Evolutionary conservation across 2,797 vertebrate species (phyloP).

Genomic region (Coccyzus lansbergi): DNA sequence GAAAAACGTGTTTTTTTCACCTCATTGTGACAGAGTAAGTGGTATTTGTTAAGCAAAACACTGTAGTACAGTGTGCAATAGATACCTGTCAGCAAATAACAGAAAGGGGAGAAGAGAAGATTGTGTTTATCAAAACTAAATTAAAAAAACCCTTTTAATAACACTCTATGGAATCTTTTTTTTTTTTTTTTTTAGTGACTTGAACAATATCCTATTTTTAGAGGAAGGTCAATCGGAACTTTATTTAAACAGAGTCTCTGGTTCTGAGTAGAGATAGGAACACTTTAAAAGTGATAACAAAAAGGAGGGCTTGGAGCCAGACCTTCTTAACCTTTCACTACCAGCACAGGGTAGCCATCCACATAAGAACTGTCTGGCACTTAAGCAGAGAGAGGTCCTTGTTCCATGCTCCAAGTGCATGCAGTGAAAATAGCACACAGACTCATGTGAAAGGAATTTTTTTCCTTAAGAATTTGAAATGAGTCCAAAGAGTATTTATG

Average conservation of each 20-base stretch:
- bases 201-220: conserved; percentile 58
- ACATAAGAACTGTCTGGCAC: background rate
- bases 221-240: conserved; percentile 57
- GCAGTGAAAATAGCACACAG: background rate
- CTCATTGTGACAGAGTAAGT: background rate
- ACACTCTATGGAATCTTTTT: background rate
- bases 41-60: background rate
- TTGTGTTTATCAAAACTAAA: background rate
- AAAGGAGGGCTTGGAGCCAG: conserved; percentile 58
- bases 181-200: background rate
- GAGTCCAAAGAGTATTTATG: background rate
- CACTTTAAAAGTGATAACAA: conserved; percentile 57
- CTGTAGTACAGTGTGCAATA: background rate
- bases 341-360: background rate
- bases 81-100: background rate
- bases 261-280: conserved; percentile 33
- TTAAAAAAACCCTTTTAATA: background rate
- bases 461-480: background rate
- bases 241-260: conserved; percentile 33
- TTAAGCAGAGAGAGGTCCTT: background rate
- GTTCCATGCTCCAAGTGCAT: background rate
- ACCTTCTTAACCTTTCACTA: conserved; percentile 20
- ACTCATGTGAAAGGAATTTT: background rate
- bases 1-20: background rate
- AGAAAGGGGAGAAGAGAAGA: background rate